A percentile compares a stretch with the other conserved stretches of the same genome.
phyloP scores from a whole-genome alignment of 1,140 invertebrate species.

The Daktulosphaira vitifoliae region DNA sequence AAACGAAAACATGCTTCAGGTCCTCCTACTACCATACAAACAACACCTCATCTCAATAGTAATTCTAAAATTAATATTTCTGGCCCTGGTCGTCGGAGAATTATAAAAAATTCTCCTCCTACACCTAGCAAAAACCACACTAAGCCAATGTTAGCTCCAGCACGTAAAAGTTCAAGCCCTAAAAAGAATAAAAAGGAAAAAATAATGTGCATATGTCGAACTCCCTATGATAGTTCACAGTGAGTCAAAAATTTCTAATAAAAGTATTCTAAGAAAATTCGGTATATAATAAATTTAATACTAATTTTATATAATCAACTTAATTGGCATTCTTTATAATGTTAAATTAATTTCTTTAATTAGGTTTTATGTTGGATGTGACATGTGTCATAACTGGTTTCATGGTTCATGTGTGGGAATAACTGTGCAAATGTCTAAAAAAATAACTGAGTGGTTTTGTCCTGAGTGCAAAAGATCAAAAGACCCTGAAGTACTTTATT shows the following conservation, averaged over 20 bases:
- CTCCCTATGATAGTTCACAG: constrained; percentile 90
- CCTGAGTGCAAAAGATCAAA: constrained; percentile 73
- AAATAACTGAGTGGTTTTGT: constrained; percentile 82
- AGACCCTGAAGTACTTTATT: constrained; percentile 88
- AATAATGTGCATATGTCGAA: constrained; percentile 86
- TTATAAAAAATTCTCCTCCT: constrained; percentile 38
- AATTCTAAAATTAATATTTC: constrained; percentile 27
- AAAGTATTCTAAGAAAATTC: too few species aligned
- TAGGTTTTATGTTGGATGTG: constrained; percentile 96
- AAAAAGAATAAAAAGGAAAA: constrained; percentile 61
- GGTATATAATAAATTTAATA: background rate
- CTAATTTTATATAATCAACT: background rate
- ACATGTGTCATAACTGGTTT: constrained; percentile 96
- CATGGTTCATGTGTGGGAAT: constrained; percentile 94
- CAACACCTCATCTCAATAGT: constrained; percentile 35
- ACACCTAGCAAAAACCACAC: constrained; percentile 40
- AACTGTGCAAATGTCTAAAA: constrained; percentile 84
- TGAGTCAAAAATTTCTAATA: too few species aligned
- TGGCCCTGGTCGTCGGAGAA: constrained; percentile 13
- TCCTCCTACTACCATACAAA: constrained; percentile 45
- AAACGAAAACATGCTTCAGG: constrained; percentile 51
- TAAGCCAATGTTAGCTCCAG: constrained; percentile 34
- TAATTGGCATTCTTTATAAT: background rate
- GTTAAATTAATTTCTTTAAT: constrained; percentile 35
- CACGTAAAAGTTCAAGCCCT: constrained; percentile 33